These are phyloP conservation scores for Corythoichthys haematopterus DNA, from an alignment of 2,113 vertebrate species.

Conservation along the genomic window DNA sequence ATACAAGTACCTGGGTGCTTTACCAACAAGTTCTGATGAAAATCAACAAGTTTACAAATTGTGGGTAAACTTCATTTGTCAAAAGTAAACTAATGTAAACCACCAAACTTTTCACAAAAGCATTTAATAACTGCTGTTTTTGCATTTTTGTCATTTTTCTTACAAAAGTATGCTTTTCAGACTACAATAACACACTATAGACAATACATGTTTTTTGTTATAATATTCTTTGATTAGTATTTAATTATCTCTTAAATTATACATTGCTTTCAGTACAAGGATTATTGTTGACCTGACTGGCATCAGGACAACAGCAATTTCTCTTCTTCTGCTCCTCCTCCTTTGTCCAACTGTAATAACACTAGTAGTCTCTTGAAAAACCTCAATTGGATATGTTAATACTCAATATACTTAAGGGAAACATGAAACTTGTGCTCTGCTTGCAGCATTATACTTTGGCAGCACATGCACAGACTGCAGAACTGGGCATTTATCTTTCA, in stretches of 20 bases:
- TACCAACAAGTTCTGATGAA: neutral
- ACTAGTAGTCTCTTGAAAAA: conserved; percentile 38
- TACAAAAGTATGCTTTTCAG: conserved; percentile 65
- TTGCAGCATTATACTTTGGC: conserved; percentile 66
- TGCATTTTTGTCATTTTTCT: conserved; percentile 55
- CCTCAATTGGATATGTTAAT: conserved; percentile 51
- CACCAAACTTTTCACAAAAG: conserved; percentile 26
- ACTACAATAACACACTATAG: conserved; percentile 77
- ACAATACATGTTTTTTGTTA: conserved; percentile 75
- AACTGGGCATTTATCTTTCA: conserved; percentile 37
- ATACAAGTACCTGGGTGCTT: neutral
- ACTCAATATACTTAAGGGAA: conserved; percentile 51
- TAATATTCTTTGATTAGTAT: conserved; percentile 77
- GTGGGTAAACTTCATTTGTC: conserved; percentile 63
- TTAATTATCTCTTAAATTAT: conserved; percentile 83
- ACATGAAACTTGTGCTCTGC: conserved; percentile 69
- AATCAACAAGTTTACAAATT: conserved; percentile 8
- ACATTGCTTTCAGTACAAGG: conserved; percentile 76
- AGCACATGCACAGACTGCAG: conserved; percentile 71
- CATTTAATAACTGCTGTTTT: conserved; percentile 58
- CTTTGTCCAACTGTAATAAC: conserved; percentile 13
- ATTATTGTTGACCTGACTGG: conserved; percentile 69
- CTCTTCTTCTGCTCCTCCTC: conserved; percentile 19
- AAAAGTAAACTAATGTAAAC: conserved; percentile 18
- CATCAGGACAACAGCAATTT: conserved; percentile 50